These are phyloP conservation scores for Ylistrum balloti DNA, from an alignment of 1,140 invertebrate species.

Conservation along the genomic window DNA sequence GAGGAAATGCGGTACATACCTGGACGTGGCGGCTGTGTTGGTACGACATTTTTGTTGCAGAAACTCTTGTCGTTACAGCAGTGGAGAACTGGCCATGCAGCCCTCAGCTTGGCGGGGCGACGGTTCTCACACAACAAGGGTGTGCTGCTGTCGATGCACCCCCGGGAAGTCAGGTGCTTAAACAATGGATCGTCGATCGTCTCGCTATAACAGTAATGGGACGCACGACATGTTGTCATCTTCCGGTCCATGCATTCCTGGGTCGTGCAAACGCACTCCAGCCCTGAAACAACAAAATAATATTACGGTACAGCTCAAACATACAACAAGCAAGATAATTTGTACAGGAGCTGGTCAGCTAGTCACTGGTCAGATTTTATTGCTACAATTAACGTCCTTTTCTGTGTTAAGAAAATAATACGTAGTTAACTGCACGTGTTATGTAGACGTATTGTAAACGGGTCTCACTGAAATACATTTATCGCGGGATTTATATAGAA, in stretches of 20 bases:
- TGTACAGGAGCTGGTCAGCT: too few relatives aligned
- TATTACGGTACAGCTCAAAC: too few relatives aligned
- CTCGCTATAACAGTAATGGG: constrained; percentile 73
- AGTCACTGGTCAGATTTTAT: too few relatives aligned
- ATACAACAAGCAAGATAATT: too few relatives aligned
- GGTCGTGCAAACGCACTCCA: constrained; percentile 75
- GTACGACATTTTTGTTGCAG: constrained; percentile 74
- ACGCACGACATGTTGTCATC: constrained; percentile 67
- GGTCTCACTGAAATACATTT: background rate
- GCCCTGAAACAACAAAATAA: constrained; percentile 41
- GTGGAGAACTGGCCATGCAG: constrained; percentile 70
- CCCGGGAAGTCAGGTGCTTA: constrained; percentile 53
- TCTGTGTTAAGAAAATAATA: too few relatives aligned
- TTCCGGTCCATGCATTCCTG: constrained; percentile 69
- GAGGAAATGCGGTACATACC: background rate
- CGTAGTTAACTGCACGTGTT: too few relatives aligned
- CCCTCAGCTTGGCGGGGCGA: constrained; percentile 66
- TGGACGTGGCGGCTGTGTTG: constrained; percentile 47
- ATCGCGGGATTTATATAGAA: background rate
- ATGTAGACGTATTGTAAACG: background rate
- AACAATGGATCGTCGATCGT: constrained; percentile 64
- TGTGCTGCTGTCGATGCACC: constrained; percentile 72
- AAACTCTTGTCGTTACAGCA: constrained; percentile 74
- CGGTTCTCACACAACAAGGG: constrained; percentile 78
- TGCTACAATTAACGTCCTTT: too few relatives aligned